Conservation (phyloP, 2,797 vertebrate genomes). For the Aldrovandia affinis region DNA sequence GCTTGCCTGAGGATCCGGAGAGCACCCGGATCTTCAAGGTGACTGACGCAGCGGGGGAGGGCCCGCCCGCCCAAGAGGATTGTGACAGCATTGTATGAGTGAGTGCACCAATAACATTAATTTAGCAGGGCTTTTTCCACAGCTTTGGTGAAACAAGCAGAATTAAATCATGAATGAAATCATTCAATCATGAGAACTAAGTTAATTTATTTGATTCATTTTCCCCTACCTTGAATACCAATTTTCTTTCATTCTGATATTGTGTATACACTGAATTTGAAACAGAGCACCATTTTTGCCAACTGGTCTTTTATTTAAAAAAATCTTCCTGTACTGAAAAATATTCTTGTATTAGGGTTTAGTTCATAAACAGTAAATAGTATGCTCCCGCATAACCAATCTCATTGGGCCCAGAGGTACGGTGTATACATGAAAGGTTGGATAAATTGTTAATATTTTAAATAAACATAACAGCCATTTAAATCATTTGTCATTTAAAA, state of each 20-base stretch:
- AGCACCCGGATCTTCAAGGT: conserved; percentile 60
- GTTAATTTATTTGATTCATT: conserved; percentile 4
- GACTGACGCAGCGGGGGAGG: conserved; percentile 32
- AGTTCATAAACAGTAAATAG: background rate
- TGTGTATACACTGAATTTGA: background rate
- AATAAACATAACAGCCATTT: too few species aligned
- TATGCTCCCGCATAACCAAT: too few species aligned
- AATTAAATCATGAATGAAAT: background rate
- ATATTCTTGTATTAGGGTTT: background rate
- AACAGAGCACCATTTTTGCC: background rate
- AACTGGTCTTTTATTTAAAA: background rate
- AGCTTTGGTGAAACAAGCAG: background rate
- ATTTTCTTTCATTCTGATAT: background rate
- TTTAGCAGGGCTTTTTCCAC: background rate
- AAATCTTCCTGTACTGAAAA: background rate
- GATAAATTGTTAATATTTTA: too few species aligned
- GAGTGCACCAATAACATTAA: conserved; percentile 26
- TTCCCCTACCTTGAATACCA: background rate
- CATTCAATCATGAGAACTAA: background rate
- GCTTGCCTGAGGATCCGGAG: conserved; percentile 63
- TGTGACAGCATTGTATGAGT: conserved; percentile 67
- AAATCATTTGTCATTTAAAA: too few species aligned
- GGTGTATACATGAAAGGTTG: too few species aligned
- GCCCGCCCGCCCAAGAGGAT: conserved; percentile 52
- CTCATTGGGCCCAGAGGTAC: too few species aligned